Conservation (phyloP, 2,113 vertebrate genomes). For the Nipponia nippon region DNA sequence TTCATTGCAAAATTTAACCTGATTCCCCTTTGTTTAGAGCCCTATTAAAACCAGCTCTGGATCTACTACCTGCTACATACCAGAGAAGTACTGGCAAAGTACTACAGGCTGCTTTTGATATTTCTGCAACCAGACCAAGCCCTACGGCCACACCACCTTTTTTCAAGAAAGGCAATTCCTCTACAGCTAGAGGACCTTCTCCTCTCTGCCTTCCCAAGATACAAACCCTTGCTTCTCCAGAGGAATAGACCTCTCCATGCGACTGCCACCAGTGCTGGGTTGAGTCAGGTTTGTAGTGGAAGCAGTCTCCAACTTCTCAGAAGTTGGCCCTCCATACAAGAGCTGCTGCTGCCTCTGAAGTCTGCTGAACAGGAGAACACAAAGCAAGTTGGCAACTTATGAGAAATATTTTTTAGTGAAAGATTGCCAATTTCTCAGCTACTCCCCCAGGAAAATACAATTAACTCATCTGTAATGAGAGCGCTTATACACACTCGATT, state of each 20-base stretch:
- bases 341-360: neutral
- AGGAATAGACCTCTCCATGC: neutral
- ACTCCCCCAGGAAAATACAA: neutral
- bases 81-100: neutral
- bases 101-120: neutral
- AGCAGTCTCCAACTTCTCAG: neutral
- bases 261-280: neutral
- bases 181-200: neutral
- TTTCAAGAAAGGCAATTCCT: neutral
- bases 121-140: neutral
- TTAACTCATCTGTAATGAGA: neutral
- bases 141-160: fast-evolving
- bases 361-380: neutral
- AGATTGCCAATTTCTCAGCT: neutral
- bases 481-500: neutral
- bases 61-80: neutral
- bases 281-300: neutral
- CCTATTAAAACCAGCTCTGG: neutral
- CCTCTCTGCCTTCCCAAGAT: neutral
- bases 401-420: neutral
- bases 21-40: neutral
- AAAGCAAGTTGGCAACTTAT: neutral
- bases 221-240: neutral
- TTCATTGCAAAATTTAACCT: neutral
- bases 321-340: neutral